Percentiles rank a stretch among this genome's conserved stretches.
These are phyloP conservation scores for Eriocheir sinensis DNA, from an alignment of 1,140 invertebrate genomes.

Conservation along the genomic window DNA sequence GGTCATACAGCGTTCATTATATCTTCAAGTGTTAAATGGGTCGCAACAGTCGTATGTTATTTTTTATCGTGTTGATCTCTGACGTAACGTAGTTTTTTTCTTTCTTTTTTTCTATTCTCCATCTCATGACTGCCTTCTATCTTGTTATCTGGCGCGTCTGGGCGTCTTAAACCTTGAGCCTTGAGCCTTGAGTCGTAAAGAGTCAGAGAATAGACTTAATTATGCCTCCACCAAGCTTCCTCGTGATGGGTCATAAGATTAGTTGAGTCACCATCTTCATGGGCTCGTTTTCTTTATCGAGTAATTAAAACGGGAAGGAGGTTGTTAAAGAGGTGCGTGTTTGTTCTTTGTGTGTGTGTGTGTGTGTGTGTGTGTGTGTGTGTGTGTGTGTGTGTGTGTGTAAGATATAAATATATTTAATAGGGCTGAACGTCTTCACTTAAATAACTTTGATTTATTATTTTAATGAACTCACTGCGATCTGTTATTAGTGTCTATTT, in stretches of 20 bases:
- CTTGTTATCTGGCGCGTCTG: background rate
- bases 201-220: background rate
- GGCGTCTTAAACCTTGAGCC: background rate
- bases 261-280: background rate
- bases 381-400: background rate
- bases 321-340: background rate
- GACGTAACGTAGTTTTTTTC: background rate
- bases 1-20: background rate
- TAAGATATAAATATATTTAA: background rate
- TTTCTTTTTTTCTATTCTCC: background rate
- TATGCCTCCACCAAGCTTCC: background rate
- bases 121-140: background rate
- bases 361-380: constrained; percentile 3
- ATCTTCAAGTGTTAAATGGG: constrained; percentile 12
- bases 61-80: background rate
- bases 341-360: background rate
- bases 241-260: background rate
- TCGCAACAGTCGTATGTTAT: background rate
- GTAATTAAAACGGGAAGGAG: background rate
- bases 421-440: background rate
- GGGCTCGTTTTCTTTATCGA: background rate
- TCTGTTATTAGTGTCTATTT: too few relatives aligned
- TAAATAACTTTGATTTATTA: too few relatives aligned
- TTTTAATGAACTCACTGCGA: too few relatives aligned
- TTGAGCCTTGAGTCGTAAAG: too few relatives aligned